Percentiles rank a stretch among this genome's conserved stretches.
Conservation (phyloP, 2,888 invertebrate species). For the Teleiodes luculella region DNA sequence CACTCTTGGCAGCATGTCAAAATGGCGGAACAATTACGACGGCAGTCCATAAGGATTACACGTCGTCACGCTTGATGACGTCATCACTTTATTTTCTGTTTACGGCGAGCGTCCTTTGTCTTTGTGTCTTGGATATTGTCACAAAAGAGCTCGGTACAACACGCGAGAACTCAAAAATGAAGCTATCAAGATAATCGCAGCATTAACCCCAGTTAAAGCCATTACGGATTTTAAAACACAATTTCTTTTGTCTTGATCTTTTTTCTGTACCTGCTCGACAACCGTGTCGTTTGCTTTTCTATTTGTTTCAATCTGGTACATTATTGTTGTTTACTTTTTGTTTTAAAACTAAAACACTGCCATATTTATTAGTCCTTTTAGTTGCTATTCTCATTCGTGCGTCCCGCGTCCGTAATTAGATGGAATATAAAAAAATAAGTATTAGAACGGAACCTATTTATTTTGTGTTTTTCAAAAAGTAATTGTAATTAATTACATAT, state of each 20-base stretch:
- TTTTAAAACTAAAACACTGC: background rate
- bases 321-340: background rate
- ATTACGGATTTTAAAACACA: too few relatives aligned
- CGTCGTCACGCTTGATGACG: conserved; percentile 31
- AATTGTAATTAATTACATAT: too few relatives aligned
- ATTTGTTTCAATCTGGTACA: background rate
- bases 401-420: too few relatives aligned
- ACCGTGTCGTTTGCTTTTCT: background rate
- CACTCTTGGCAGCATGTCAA: conserved; percentile 52
- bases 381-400: too few relatives aligned
- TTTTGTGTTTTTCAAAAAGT: too few relatives aligned
- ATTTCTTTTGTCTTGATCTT: too few relatives aligned
- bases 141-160: background rate
- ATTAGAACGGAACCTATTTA: too few relatives aligned
- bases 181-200: background rate
- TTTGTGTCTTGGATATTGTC: background rate
- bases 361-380: background rate
- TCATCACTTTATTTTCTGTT: background rate
- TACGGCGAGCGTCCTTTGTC: background rate
- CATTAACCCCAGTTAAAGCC: too few relatives aligned
- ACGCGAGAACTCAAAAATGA: too few relatives aligned
- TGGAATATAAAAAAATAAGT: too few relatives aligned
- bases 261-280: too few relatives aligned
- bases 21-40: conserved; percentile 54
- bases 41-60: conserved; percentile 50